Base-by-base conservation (phyloP, 2,888 invertebrate species). In the Phortica okadai region DNA sequence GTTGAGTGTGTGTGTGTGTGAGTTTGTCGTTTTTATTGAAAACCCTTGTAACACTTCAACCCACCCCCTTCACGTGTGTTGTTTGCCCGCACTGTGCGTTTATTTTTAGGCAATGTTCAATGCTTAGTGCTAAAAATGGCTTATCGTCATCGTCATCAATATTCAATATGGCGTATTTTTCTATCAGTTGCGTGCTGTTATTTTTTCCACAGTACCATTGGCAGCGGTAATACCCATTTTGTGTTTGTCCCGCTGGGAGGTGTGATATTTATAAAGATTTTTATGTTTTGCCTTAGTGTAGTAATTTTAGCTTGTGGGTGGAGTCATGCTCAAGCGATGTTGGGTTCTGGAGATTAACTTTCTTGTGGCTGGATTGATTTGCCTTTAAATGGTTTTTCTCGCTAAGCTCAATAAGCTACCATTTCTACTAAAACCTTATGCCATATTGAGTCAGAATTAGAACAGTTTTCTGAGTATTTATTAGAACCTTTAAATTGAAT, bases 1-100 rank as follows among this genome's bases (percentile, higher is more conserved):
- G 6, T 50, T 74, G 44, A 59, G 8, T 33, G 42, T 62, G 11
- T 59, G 8, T 33, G 45, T 45, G 58, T 74, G 73, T 42, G 70
- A 11, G 75, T 59, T 56, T 66, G 62, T 16, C 74, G 72, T 56
- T 72, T 72, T 54, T 85, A 86, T 88, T 86, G 87, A 54, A 82
- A 86, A 86, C 80, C 84, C 88, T 84, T 87, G 87, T 87, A 84
- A 82, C 82, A 82, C 82, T 85, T 86, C 85, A 77, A 75, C 76
- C 75, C 77, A 82, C 81, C 79, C 77, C 78, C 78, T 76, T 45
- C 50, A 8, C 62, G 25, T 73, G 33, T 66, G 14, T 54, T 10
- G 11, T 66, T 56, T n/a, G 58, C 56, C 72, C 69, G 10, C 16
- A 58, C 75, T 74, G 62, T 77, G 78, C 80, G 79, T 81, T 82